Evolutionary conservation across 2,888 invertebrate species (phyloP), one percentile per base, ranked within the genome.

Genomic region (Dusona sp.): DNA sequence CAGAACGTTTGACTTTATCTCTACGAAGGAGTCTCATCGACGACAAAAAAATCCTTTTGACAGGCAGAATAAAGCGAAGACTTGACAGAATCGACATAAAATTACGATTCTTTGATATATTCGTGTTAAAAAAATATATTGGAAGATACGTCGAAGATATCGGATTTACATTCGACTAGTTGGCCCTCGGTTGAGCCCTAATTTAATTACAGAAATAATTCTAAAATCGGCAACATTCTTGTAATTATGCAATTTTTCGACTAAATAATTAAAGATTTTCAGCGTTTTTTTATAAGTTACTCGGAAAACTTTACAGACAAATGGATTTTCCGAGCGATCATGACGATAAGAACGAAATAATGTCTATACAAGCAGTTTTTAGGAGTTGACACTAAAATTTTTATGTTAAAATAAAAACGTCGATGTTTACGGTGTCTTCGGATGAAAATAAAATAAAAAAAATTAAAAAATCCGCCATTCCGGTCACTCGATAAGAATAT

Each of bases 1-100:
- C 64, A 75, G 73, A 54, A 22, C 74, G 42, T 45, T 67, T 57
- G 81, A 73, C 73, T 78, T 81, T 81, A 81, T 85, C 80, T 78
- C 77, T 57, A 65, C 65, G 36, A n/a, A 77, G 29, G 48, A 65
- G 77, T 68, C 74, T 64, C 73, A 82, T 82, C 84, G 84, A 64
- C 33, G 70, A 13, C 25, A 19, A 67, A 57, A 61, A 75, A 84
- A 33, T 8, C 42, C 22, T 61, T 38, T 25, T 61, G 57, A 42
- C 51, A 36, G 73, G 29, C 11, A 54, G n/a, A 73, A 73, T 51
- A 36, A 73, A 51, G 22, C 73, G 22, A 36, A 19, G 45, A 42
- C 11, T 36, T 38, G 22, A 38, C 67, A 67, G 67, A 11, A 36
- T 67, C 67, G 38, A 38, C 22, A 45, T 22, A 25, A 42, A 68